Conservation (phyloP, 2,113 vertebrate genomes). For the Nipponia nippon region DNA sequence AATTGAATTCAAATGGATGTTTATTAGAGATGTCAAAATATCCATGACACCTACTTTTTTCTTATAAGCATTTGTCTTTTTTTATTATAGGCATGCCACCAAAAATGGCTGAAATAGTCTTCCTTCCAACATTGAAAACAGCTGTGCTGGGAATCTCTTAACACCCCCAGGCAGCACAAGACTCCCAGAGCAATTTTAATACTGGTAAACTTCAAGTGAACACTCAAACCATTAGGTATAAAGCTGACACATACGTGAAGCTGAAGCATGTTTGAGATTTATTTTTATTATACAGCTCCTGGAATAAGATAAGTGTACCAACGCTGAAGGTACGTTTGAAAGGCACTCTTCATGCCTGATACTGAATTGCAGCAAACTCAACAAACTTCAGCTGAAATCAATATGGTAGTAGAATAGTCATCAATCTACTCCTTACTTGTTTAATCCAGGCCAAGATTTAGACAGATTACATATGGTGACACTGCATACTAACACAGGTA, state of each 20-base stretch:
- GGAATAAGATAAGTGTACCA: neutral
- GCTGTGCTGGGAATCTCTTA: neutral
- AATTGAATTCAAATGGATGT: neutral
- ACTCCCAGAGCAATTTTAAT: conserved; percentile 8
- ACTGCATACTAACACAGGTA: neutral
- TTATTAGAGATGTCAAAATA: neutral
- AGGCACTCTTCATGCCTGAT: neutral
- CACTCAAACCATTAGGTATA: neutral
- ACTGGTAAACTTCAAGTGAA: neutral
- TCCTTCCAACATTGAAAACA: neutral
- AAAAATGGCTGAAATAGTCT: neutral
- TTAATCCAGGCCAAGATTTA: conserved; percentile 11
- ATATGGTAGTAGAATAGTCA: neutral
- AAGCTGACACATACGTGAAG: neutral
- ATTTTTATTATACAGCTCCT: neutral
- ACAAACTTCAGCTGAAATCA: conserved; percentile 21
- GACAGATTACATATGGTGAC: neutral
- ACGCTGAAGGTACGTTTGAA: neutral
- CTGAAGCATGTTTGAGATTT: neutral
- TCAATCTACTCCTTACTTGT: neutral
- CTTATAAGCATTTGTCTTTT: neutral
- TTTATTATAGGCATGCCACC: neutral
- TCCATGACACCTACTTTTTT: neutral
- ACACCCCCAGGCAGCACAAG: neutral
- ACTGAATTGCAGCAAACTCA: neutral